phyloP scores from a whole-genome alignment of 1,140 invertebrate species.

The Drosophila teissieri region DNA sequence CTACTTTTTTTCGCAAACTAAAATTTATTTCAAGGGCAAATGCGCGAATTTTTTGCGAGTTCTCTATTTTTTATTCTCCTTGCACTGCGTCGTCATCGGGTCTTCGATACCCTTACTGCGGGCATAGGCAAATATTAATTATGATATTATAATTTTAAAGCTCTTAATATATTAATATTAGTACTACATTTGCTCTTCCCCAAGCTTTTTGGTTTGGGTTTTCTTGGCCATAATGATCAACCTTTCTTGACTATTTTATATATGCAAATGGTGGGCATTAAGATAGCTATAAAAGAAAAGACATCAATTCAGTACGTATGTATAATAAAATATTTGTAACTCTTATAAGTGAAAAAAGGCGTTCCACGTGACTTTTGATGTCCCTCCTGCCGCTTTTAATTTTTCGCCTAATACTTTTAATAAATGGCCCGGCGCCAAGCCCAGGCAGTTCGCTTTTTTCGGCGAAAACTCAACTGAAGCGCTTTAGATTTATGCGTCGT shows the following conservation, averaged over 20 bases:
- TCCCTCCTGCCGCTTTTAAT: slow-evolving; percentile 17
- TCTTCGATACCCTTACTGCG: slow-evolving; percentile 43
- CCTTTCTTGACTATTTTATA: too few species aligned
- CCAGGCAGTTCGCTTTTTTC: slow-evolving; percentile 64
- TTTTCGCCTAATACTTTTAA: slow-evolving; percentile 68
- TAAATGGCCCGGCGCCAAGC: slow-evolving; percentile 77
- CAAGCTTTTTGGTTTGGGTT: too few species aligned
- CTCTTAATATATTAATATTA: too few species aligned
- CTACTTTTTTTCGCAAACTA: slow-evolving; percentile 67
- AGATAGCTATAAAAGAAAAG: too few species aligned
- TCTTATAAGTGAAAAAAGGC: not conserved
- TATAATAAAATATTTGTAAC: too few species aligned
- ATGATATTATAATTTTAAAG: too few species aligned
- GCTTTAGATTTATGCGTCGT: slow-evolving; percentile 77
- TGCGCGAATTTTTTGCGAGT: slow-evolving; percentile 58
- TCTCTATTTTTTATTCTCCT: slow-evolving; percentile 31
- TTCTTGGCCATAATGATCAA: too few species aligned
- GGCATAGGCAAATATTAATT: not conserved
- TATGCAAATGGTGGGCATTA: too few species aligned
- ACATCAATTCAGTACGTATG: too few species aligned
- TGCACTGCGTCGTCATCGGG: slow-evolving; percentile 67
- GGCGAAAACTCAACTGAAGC: slow-evolving; percentile 74
- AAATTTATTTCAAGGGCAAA: slow-evolving; percentile 83
- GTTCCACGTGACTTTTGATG: slow-evolving; percentile 7
- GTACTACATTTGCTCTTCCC: too few species aligned